Evolutionary conservation across 2,113 vertebrate species (phyloP).

Genomic region (Trochalopteron elliotii): DNA sequence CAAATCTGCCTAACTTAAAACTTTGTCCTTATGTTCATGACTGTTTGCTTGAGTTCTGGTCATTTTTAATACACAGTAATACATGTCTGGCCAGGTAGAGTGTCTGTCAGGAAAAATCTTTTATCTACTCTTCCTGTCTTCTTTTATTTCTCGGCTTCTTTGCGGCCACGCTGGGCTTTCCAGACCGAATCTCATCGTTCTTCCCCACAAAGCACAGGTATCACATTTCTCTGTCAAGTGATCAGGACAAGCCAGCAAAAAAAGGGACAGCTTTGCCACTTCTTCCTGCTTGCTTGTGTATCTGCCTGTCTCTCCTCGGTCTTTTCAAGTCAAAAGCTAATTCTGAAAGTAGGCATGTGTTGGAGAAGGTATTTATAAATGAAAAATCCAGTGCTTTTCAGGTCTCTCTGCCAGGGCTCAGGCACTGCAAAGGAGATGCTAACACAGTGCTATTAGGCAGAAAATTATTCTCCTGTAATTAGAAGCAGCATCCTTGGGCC

Average conservation of each 20-base stretch:
- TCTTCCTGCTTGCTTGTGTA: background rate
- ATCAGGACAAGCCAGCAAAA: background rate
- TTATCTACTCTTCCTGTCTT: background rate
- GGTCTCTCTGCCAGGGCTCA: background rate
- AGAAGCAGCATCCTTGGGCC: background rate
- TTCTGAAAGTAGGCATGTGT: background rate
- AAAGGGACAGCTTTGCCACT: background rate
- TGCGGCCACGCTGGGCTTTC: background rate
- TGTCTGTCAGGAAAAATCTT: background rate
- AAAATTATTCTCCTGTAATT: background rate
- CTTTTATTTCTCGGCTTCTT: background rate
- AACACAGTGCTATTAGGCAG: background rate
- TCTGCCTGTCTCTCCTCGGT: background rate
- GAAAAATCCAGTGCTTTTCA: background rate
- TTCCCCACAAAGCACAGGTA: background rate
- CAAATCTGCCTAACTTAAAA: background rate
- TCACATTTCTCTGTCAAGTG: background rate
- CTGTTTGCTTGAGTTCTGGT: background rate
- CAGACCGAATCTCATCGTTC: fast-evolving
- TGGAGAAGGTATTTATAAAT: background rate
- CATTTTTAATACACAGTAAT: background rate
- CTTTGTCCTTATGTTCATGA: background rate
- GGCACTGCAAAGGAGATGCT: background rate
- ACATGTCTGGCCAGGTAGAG: background rate
- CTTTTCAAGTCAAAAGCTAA: background rate